Percentiles rank a stretch among this genome's conserved stretches.
Evolutionary conservation across 2,113 vertebrate genomes (phyloP).

Genomic region (Sorex araneus): DNA sequence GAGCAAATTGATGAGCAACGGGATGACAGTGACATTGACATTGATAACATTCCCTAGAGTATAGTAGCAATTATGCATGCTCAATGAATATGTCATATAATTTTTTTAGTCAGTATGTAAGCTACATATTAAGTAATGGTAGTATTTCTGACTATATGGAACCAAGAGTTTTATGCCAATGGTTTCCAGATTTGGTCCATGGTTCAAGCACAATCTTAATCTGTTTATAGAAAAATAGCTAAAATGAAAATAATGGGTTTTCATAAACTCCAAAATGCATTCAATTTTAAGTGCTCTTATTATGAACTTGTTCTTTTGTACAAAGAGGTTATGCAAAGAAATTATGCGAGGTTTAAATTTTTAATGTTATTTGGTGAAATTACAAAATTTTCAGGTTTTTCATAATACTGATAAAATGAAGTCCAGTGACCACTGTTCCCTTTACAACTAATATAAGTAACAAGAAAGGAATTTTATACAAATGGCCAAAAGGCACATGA

Average conservation of each 20-base stretch:
- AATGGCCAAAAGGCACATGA: too few species aligned
- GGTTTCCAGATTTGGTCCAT: background rate
- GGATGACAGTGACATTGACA: too few species aligned
- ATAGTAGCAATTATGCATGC: background rate
- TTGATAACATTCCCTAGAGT: too few species aligned
- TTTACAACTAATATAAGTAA: slow-evolving; percentile 13
- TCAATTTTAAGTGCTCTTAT: slow-evolving; percentile 28
- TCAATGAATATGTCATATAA: background rate
- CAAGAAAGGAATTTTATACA: background rate
- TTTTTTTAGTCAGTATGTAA: background rate
- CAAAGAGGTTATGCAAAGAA: slow-evolving; percentile 47
- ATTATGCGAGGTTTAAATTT: background rate
- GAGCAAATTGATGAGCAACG: too few species aligned
- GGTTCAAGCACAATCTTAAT: background rate
- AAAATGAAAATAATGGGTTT: slow-evolving; percentile 46
- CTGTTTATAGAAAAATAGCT: slow-evolving; percentile 14
- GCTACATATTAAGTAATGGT: background rate
- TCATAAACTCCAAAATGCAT: slow-evolving; percentile 1
- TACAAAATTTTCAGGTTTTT: background rate
- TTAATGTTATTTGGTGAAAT: slow-evolving; percentile 24
- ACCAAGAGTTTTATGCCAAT: slow-evolving; percentile 11
- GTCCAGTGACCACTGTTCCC: background rate
- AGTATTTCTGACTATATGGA: background rate
- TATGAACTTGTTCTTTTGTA: background rate
- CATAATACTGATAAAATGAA: background rate